phyloP scores from a whole-genome alignment of 1,140 invertebrate species.

The Pseudomyrmex dendroicus region DNA sequence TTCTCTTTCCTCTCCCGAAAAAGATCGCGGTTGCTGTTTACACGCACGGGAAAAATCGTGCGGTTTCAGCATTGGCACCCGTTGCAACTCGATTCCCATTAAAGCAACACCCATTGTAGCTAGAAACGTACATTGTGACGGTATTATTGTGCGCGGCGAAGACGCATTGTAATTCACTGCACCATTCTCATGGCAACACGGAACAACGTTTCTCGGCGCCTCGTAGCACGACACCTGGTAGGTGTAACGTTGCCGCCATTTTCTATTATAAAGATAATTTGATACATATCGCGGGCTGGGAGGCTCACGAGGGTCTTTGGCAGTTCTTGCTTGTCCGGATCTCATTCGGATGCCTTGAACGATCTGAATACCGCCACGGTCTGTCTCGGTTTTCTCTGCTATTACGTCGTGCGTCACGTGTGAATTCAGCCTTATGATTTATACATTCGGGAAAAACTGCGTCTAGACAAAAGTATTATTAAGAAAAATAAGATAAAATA shows the following conservation, averaged over 20 bases:
- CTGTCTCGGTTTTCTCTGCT: background rate
- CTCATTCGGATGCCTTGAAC: background rate
- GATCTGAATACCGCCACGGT: constrained; percentile 34
- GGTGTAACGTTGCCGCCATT: constrained; percentile 85
- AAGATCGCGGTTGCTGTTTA: constrained; percentile 63
- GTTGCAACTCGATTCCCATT: constrained; percentile 83
- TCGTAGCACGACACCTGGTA: constrained; percentile 82
- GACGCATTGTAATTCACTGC: constrained; percentile 83
- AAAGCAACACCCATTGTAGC: constrained; percentile 84
- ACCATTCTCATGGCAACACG: constrained; percentile 72
- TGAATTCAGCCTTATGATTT: background rate
- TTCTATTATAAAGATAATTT: constrained; percentile 85
- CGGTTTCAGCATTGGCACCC: constrained; percentile 61
- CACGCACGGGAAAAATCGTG: constrained; percentile 64
- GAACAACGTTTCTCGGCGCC: constrained; percentile 73
- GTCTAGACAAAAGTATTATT: background rate
- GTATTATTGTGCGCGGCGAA: constrained; percentile 81
- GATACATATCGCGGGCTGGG: constrained; percentile 83
- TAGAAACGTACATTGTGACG: constrained; percentile 78
- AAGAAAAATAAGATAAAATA: background rate
- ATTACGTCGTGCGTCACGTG: background rate
- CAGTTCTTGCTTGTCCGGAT: constrained; percentile 10
- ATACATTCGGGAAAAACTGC: background rate
- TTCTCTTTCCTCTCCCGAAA: background rate
- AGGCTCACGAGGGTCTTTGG: constrained; percentile 42